Percentiles rank a stretch among this genome's conserved stretches.
phyloP scores from a whole-genome alignment of 2,113 vertebrate genomes.

The Crotalus viridis region DNA sequence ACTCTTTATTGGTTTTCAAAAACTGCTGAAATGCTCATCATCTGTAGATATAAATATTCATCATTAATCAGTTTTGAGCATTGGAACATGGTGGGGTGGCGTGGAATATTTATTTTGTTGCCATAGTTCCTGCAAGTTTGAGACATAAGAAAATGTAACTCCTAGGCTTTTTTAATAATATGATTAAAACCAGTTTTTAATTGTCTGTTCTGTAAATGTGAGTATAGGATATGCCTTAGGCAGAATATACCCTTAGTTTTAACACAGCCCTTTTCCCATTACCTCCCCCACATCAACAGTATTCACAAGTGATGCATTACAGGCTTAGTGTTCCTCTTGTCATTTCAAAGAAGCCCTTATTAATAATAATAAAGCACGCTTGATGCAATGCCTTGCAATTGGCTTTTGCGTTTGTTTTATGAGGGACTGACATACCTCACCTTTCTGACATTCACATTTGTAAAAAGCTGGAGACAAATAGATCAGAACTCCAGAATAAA shows the following conservation, averaged over 20 bases:
- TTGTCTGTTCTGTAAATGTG: neutral
- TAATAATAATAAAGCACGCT: slow-evolving; percentile 55
- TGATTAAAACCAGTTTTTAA: neutral
- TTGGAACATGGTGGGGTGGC: slow-evolving; percentile 13
- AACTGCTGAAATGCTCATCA: slow-evolving; percentile 37
- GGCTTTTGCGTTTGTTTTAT: slow-evolving; percentile 61
- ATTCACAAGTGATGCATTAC: neutral
- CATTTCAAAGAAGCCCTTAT: neutral
- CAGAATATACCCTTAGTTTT: neutral
- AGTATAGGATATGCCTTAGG: neutral
- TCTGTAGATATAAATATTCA: slow-evolving; percentile 38
- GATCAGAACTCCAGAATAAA: slow-evolving; percentile 33
- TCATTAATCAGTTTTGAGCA: slow-evolving; percentile 48
- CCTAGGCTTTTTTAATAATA: neutral
- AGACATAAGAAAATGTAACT: slow-evolving; percentile 45
- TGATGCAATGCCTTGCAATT: slow-evolving; percentile 58
- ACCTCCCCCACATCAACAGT: neutral
- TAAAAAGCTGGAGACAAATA: slow-evolving; percentile 45
- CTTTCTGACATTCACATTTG: slow-evolving; percentile 57
- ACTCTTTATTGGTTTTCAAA: slow-evolving; percentile 1
- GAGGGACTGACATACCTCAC: slow-evolving; percentile 61
- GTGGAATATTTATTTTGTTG: slow-evolving; percentile 50
- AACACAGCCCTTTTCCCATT: neutral
- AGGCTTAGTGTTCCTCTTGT: neutral
- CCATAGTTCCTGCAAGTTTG: slow-evolving; percentile 46